A percentile compares a stretch with the other conserved stretches of the same genome.
Evolutionary conservation across 1,140 invertebrate species (phyloP).

Genomic region (Diploscapter pachys): DNA sequence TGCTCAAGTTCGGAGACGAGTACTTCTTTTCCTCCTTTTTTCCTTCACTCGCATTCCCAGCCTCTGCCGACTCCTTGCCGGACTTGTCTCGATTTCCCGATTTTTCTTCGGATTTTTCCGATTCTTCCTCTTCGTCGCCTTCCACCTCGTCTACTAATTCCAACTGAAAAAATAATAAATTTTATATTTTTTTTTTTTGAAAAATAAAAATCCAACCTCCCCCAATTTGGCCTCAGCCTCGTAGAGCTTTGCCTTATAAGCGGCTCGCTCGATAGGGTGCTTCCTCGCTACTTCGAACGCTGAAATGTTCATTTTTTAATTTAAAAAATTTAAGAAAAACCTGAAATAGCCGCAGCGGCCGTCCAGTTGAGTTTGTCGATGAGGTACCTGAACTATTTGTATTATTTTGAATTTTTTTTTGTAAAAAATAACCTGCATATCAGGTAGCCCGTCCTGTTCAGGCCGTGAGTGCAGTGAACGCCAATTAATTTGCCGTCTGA

Average conservation of each 20-base stretch:
- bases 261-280: slow-evolving; percentile 26
- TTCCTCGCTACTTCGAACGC: slow-evolving; percentile 30
- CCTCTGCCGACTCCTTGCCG: no score
- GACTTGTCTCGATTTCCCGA: no score
- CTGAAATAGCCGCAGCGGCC: slow-evolving; percentile 19
- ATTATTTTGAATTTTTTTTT: no score
- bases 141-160: no score
- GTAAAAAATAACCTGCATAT: slow-evolving; percentile 65
- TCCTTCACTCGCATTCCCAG: no score
- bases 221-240: slow-evolving; percentile 7
- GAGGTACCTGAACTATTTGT: slow-evolving; percentile 1
- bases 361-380: slow-evolving; percentile 25
- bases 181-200: no score
- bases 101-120: no score
- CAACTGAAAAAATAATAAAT: no score
- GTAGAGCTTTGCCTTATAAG: slow-evolving; percentile 18
- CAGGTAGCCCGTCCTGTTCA: slow-evolving; percentile 82
- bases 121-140: no score
- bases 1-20: no score
- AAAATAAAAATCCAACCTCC: not conserved
- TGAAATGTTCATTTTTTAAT: not conserved
- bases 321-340: slow-evolving; percentile 10
- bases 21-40: no score
- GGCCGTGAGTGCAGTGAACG: slow-evolving; percentile 85
- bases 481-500: slow-evolving; percentile 64